Conservation (phyloP, 2,888 invertebrate species). For the Nomada goodeniana region DNA sequence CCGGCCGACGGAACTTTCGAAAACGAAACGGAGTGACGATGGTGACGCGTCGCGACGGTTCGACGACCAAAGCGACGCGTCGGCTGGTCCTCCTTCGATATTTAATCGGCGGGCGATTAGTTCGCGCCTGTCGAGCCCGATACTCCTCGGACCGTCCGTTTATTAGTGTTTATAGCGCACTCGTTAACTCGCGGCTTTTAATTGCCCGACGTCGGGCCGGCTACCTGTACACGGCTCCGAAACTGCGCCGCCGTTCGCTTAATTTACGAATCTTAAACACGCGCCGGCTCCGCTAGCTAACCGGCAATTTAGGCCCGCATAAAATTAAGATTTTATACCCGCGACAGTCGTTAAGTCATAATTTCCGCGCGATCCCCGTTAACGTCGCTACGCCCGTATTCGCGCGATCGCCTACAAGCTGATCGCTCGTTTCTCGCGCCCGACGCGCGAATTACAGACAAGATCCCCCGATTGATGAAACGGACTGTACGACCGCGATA, state of each 20-base stretch:
- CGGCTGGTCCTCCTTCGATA: conserved; percentile 2
- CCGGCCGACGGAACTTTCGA: conserved; percentile 6
- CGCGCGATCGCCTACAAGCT: conserved; percentile 13
- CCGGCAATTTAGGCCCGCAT: conserved; percentile 44
- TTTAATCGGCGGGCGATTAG: conserved; percentile 44
- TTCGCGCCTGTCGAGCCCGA: conserved; percentile 19
- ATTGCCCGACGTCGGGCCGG: conserved; percentile 36
- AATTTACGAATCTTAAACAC: conserved; percentile 46
- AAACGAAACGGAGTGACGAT: conserved; percentile 7
- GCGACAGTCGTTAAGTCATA: conserved; percentile 34
- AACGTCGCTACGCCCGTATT: conserved; percentile 17
- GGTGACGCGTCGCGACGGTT: conserved; percentile 21
- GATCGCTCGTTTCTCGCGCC: not conserved
- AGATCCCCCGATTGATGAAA: conserved; percentile 37
- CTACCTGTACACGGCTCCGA: conserved; percentile 20
- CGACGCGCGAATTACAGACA: not conserved
- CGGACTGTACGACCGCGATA: conserved; percentile 71
- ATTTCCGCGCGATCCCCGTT: conserved; percentile 40
- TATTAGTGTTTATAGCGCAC: conserved; percentile 22
- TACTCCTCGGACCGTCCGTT: not conserved
- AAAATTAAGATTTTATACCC: conserved; percentile 40
- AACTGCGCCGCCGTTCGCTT: conserved; percentile 16
- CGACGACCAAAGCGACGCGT: not conserved
- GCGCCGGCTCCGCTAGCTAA: conserved; percentile 22
- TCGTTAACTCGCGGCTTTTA: conserved; percentile 43